Conservation (phyloP, 2,888 invertebrate genomes). For the Chloromyia formosa region DNA sequence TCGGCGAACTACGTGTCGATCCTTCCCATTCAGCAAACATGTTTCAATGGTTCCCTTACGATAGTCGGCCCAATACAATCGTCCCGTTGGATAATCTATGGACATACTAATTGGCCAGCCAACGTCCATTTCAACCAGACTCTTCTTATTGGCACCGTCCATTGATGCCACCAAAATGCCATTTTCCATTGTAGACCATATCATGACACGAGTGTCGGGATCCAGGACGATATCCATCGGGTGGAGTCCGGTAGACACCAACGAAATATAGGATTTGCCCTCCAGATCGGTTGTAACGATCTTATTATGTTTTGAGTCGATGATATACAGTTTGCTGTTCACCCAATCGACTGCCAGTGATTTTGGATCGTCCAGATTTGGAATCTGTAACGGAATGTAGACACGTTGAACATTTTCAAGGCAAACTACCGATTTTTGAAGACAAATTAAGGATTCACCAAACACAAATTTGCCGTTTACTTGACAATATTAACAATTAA, state of each 20-base stretch:
- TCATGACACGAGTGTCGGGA: conserved; percentile 70
- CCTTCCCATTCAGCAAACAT: conserved; percentile 73
- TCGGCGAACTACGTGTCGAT: conserved; percentile 69
- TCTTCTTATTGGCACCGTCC: conserved; percentile 70
- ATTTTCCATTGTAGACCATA: conserved; percentile 80
- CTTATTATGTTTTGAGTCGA: conserved; percentile 66
- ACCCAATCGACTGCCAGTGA: conserved; percentile 81
- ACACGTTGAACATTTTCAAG: background rate
- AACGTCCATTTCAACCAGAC: conserved; percentile 70
- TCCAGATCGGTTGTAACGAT: conserved; percentile 62
- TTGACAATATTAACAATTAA: background rate
- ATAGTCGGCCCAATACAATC: conserved; percentile 87
- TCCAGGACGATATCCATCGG: conserved; percentile 78
- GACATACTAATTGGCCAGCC: conserved; percentile 81
- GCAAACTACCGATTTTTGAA: background rate
- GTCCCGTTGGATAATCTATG: conserved; percentile 75
- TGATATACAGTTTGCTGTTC: conserved; percentile 74
- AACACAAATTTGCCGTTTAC: background rate
- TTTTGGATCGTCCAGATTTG: conserved; percentile 71
- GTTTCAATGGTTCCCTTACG: conserved; percentile 78
- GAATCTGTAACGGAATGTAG: conserved; percentile 60
- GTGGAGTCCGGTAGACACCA: conserved; percentile 67
- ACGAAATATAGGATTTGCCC: conserved; percentile 60
- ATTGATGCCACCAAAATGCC: conserved; percentile 72
- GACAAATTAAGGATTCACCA: background rate